Evolutionary conservation across 2,888 invertebrate species (phyloP), one percentile per base, ranked within the genome.

Genomic region (Hirudinaria manillensis): DNA sequence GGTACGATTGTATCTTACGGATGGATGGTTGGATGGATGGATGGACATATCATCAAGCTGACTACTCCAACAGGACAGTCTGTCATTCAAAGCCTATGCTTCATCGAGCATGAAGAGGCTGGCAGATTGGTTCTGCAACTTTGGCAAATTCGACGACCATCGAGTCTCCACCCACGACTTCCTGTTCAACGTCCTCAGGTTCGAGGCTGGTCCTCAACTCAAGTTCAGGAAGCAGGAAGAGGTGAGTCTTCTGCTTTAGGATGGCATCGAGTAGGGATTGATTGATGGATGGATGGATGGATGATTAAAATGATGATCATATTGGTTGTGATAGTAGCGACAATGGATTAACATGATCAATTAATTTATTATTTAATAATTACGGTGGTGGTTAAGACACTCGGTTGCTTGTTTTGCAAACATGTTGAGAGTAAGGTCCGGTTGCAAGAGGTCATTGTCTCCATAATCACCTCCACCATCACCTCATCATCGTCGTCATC

Each of bases 1-100:
- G 81, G 85, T 84, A 75, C 75, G 79, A 76, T 76, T 7, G 79
- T 79, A 19, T 53, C 53, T 53, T 21, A 16, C 10, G 24, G 45
- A 75, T 45, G 45, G 10, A 7, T 10, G 45, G 10, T 1, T 45
- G 45, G 10, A 7, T 45, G 45, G 10, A 7, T 45, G 45, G 10
- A 7, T 45, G 45, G 10, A 16, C 16, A 7, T 1, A 7, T 45
- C 13, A 45, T 1, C 13, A 16, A 45, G 45, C 16, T 1, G 45
- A 27, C n/a, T 10, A 16, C 19, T 27, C 61, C 61, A 10, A 34
- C 36, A 68, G 68, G 68, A 68, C 36, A 68, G 68, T 34, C 3
- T 68, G 16, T 34, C 68, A 32, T 68, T 34, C 34, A 68, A 68
- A 34, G 29, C 68, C n/a, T 68, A 68, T n/a, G 29, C 68, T 3